Conservation (phyloP, 2,888 invertebrate genomes). For the Furcula furcula region DNA sequence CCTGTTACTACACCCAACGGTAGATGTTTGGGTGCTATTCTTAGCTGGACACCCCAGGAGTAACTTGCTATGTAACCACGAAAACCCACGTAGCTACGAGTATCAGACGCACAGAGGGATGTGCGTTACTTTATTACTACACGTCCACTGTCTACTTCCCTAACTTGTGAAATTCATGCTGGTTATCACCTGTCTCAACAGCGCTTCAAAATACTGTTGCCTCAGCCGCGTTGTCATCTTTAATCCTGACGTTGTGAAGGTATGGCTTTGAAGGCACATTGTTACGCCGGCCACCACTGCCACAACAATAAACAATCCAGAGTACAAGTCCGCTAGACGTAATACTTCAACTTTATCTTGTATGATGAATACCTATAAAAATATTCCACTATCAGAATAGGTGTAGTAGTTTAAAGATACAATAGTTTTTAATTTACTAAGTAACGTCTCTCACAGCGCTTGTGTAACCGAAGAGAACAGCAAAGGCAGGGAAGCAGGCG, state of each 20-base stretch:
- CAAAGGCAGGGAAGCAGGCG: slow-evolving; percentile 84
- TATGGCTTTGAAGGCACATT: slow-evolving; percentile 85
- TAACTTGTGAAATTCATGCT: too few relatives aligned
- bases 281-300: slow-evolving; percentile 85
- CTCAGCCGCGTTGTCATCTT: slow-evolving; percentile 86
- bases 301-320: slow-evolving; percentile 84
- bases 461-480: slow-evolving; percentile 86
- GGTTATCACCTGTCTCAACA: slow-evolving; percentile 83
- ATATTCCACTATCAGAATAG: too few relatives aligned
- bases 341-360: slow-evolving; percentile 78
- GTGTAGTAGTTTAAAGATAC: too few relatives aligned
- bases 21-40: too few relatives aligned
- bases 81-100: too few relatives aligned
- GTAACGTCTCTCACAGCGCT: slow-evolving; percentile 78
- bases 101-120: too few relatives aligned
- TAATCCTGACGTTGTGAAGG: slow-evolving; percentile 89
- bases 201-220: slow-evolving; percentile 69
- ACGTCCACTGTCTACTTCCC: too few relatives aligned
- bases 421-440: too few relatives aligned
- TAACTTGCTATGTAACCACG: too few relatives aligned
- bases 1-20: too few relatives aligned
- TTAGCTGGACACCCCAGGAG: too few relatives aligned
- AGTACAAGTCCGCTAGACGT: slow-evolving; percentile 81
- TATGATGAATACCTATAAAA: slow-evolving; percentile 80
- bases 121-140: too few relatives aligned